These are phyloP conservation scores for Tipula unca DNA, from an alignment of 2,888 invertebrate genomes.

Conservation along the genomic window DNA sequence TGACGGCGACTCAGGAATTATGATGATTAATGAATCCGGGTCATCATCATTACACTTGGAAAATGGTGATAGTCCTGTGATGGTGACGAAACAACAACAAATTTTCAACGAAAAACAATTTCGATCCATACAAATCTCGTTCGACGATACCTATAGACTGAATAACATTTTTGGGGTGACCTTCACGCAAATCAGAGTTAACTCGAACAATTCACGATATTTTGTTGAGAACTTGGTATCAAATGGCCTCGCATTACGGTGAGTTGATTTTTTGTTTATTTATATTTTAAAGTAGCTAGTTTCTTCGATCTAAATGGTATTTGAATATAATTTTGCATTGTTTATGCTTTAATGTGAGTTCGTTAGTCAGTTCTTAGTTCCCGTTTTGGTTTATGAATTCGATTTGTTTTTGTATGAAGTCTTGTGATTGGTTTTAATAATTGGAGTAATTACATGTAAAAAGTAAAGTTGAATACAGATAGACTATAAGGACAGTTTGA, in stretches of 20 bases:
- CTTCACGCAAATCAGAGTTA: conserved; percentile 49
- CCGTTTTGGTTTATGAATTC: too few species aligned
- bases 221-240: conserved; percentile 63
- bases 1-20: conserved; percentile 66
- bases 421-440: too few species aligned
- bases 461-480: too few species aligned
- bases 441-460: too few species aligned
- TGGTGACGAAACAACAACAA: neutral
- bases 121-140: conserved; percentile 40
- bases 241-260: conserved; percentile 60
- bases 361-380: too few species aligned
- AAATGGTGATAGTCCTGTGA: conserved; percentile 40
- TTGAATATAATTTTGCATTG: too few species aligned
- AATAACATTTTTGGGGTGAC: conserved; percentile 62
- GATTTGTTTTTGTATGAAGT: too few species aligned
- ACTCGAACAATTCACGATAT: conserved; percentile 48
- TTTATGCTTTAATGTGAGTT: too few species aligned
- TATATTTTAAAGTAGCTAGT: neutral
- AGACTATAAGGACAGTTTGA: too few species aligned
- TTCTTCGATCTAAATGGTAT: neutral
- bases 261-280: conserved; percentile 30
- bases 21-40: conserved; percentile 59
- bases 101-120: conserved; percentile 15
- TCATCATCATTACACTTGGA: conserved; percentile 54
- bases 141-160: conserved; percentile 45